Conservation (phyloP, 2,797 vertebrate genomes). For the Thamnophis elegans region DNA sequence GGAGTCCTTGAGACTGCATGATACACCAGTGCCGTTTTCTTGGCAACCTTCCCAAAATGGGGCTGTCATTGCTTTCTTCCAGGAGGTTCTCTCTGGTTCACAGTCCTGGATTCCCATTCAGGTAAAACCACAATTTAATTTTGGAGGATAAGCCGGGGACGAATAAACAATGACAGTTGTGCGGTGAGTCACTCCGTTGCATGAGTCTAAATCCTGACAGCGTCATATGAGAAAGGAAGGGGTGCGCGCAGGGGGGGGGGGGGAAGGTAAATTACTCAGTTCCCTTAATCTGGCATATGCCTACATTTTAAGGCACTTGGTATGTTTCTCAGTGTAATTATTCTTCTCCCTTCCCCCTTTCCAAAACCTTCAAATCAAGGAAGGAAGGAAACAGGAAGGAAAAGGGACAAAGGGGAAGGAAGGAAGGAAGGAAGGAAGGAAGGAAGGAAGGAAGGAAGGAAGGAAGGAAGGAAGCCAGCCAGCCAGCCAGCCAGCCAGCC, state of each 20-base stretch:
- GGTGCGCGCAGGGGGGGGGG: too few relatives aligned
- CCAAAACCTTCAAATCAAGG: background rate
- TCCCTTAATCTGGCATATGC: background rate
- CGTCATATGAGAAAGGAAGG: background rate
- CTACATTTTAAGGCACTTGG: background rate
- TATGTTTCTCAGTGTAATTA: background rate
- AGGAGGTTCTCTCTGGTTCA: background rate
- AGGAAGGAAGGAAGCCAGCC: too few relatives aligned
- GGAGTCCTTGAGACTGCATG: background rate
- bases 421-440: too few relatives aligned
- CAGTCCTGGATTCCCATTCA: background rate
- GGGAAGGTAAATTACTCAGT: background rate
- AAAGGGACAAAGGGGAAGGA: too few relatives aligned
- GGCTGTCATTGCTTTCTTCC: background rate
- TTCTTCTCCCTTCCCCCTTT: background rate
- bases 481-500: too few relatives aligned
- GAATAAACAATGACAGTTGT: background rate
- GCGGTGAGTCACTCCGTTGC: background rate
- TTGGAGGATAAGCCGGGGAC: background rate
- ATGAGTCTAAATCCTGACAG: background rate
- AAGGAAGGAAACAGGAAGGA: too few relatives aligned
- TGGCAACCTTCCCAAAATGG: background rate
- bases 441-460: too few relatives aligned
- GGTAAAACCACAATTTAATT: background rate
- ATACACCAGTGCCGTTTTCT: background rate